These are phyloP conservation scores for Halictus ligatus DNA, from an alignment of 2,888 invertebrate species.

Conservation along the genomic window DNA sequence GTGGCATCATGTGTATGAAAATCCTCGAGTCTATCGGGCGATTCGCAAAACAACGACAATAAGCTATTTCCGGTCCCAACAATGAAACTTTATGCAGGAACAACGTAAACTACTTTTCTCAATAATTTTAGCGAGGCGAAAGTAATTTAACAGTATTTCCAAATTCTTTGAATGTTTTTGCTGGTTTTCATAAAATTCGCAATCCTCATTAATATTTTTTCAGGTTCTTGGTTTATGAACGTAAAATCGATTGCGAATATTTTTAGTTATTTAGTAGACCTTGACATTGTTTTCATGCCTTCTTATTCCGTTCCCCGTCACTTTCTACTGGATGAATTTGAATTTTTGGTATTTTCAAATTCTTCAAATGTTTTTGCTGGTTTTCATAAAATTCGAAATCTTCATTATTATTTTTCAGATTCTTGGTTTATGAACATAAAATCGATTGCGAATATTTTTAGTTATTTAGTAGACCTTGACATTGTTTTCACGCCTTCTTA, in stretches of 20 bases:
- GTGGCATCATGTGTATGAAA: background rate
- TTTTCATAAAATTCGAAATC: too few species aligned
- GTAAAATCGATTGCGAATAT: background rate
- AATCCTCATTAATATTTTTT: too few species aligned
- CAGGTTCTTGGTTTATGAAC: too few species aligned
- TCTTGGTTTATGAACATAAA: too few species aligned
- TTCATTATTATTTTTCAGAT: too few species aligned
- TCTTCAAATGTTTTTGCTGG: too few species aligned
- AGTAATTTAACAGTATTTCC: too few species aligned
- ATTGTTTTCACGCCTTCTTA: background rate
- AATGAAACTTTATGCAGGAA: background rate
- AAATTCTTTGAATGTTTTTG: too few species aligned
- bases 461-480: background rate
- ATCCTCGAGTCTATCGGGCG: background rate
- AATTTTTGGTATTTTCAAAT: too few species aligned
- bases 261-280: background rate
- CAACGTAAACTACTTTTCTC: too few species aligned
- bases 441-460: background rate
- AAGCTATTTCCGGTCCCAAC: background rate
- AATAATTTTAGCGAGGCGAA: too few species aligned
- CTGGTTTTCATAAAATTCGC: too few species aligned
- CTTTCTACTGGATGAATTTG: background rate
- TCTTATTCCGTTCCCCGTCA: background rate
- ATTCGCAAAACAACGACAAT: background rate
- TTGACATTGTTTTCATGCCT: background rate